Conservation (phyloP, 1,140 invertebrate genomes). For the Drosophila albomicans region DNA sequence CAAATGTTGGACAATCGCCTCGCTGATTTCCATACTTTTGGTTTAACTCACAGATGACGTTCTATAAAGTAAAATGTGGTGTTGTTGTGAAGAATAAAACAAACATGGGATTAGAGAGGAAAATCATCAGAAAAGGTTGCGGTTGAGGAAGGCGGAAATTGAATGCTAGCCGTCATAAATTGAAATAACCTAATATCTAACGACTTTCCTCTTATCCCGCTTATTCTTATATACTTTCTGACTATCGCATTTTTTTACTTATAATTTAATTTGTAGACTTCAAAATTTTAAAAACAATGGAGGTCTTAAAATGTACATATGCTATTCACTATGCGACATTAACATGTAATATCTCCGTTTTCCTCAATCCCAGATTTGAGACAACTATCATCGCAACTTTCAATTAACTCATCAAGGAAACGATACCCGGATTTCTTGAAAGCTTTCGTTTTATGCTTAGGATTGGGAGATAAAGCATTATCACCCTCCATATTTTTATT, state of each 20-base stretch:
- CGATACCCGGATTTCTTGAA: slow-evolving; percentile 78
- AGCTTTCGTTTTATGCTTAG: slow-evolving; percentile 63
- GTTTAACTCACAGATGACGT: slow-evolving; percentile 58
- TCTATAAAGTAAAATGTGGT: slow-evolving; percentile 26
- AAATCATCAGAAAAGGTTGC: slow-evolving; percentile 50
- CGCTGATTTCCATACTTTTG: slow-evolving; percentile 51
- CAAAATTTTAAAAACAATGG: slow-evolving; percentile 5
- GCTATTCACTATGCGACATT: neutral
- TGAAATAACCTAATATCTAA: slow-evolving; percentile 36
- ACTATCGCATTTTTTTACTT: slow-evolving; percentile 3
- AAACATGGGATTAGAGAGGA: slow-evolving; percentile 42
- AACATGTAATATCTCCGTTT: slow-evolving; percentile 37
- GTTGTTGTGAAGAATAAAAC: slow-evolving; percentile 10
- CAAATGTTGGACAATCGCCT: slow-evolving; percentile 34
- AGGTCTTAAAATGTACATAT: neutral
- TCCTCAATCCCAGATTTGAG: slow-evolving; percentile 42
- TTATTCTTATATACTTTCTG: slow-evolving; percentile 2
- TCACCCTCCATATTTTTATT: neutral
- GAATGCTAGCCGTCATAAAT: slow-evolving; percentile 22
- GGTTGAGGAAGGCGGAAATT: slow-evolving; percentile 33
- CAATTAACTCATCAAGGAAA: slow-evolving; percentile 60
- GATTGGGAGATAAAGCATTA: slow-evolving; percentile 1
- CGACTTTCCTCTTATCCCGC: slow-evolving; percentile 47
- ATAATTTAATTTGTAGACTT: slow-evolving; percentile 30
- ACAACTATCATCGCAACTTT: slow-evolving; percentile 43